Conservation (phyloP, 1,140 invertebrate species). For the Batillaria attramentaria region DNA sequence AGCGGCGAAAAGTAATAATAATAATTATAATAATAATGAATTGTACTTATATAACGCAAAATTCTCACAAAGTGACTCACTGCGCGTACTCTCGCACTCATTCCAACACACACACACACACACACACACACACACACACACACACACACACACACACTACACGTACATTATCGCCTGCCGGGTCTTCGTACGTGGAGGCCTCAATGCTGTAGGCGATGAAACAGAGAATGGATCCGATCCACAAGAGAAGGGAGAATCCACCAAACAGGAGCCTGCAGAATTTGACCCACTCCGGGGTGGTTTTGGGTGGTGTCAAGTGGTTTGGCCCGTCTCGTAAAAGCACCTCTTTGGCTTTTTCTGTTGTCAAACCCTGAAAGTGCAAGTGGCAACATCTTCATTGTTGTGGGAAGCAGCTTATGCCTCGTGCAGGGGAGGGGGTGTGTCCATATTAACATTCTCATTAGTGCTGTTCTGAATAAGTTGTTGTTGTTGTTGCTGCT, state of each 20-base stretch:
- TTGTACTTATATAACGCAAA: too few species aligned
- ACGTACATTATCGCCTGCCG: constrained; percentile 70
- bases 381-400: not conserved
- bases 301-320: constrained; percentile 93
- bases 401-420: too few species aligned
- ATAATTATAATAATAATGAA: too few species aligned
- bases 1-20: too few species aligned
- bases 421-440: too few species aligned
- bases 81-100: too few species aligned
- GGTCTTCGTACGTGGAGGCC: constrained; percentile 73
- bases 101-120: not conserved
- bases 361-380: constrained; percentile 83
- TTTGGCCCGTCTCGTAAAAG: constrained; percentile 96
- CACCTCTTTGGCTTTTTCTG: constrained; percentile 93
- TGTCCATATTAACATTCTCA: too few species aligned
- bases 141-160: not conserved
- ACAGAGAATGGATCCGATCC: constrained; percentile 97
- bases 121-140: not conserved
- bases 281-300: constrained; percentile 98
- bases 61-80: too few species aligned
- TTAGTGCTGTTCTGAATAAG: too few species aligned
- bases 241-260: constrained; percentile 95
- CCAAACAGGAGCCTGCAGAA: constrained; percentile 99
- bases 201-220: constrained; percentile 97
- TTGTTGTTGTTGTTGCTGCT: too few species aligned